Conservation (phyloP, 2,113 vertebrate genomes). For the Hypomesus transpacificus region DNA sequence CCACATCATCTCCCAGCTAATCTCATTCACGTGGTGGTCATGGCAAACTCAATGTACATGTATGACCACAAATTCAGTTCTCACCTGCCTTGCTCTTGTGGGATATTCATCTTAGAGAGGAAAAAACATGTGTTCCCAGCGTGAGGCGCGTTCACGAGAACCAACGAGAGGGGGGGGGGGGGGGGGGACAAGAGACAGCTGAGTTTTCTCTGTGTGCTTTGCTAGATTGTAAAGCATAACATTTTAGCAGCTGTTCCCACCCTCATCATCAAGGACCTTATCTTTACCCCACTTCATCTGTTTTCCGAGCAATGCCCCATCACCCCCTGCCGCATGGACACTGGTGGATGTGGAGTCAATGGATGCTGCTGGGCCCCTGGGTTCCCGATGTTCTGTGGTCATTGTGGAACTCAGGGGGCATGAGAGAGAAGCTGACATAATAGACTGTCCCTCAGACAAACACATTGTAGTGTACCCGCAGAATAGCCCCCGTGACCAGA, state of each 20-base stretch:
- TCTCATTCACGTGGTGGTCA: not conserved
- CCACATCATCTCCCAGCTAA: not conserved
- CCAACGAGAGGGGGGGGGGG: slow-evolving; percentile 41
- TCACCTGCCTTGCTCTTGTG: not conserved
- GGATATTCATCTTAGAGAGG: not conserved
- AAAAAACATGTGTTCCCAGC: slow-evolving; percentile 13
- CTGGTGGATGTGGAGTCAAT: not conserved
- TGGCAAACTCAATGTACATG: not conserved
- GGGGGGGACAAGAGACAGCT: slow-evolving; percentile 43
- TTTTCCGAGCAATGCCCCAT: slow-evolving; percentile 14
- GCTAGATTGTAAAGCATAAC: slow-evolving; percentile 56
- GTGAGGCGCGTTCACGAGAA: slow-evolving; percentile 3
- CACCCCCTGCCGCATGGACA: not conserved
- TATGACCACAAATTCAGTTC: not conserved
- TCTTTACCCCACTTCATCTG: slow-evolving; percentile 32
- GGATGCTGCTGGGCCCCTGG: slow-evolving; percentile 15
- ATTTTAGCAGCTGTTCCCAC: slow-evolving; percentile 68
- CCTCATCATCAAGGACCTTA: slow-evolving; percentile 43
- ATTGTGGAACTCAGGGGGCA: slow-evolving; percentile 37
- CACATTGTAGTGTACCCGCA: slow-evolving; percentile 44
- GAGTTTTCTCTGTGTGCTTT: slow-evolving; percentile 30
- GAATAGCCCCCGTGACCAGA: slow-evolving; percentile 29
- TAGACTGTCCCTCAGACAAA: slow-evolving; percentile 19
- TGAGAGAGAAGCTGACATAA: slow-evolving; percentile 42
- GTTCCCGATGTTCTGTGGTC: slow-evolving; percentile 17